Base-by-base conservation (phyloP, 53 echinoderm and acorn worm genomes). In the Patiria pectinifera region DNA sequence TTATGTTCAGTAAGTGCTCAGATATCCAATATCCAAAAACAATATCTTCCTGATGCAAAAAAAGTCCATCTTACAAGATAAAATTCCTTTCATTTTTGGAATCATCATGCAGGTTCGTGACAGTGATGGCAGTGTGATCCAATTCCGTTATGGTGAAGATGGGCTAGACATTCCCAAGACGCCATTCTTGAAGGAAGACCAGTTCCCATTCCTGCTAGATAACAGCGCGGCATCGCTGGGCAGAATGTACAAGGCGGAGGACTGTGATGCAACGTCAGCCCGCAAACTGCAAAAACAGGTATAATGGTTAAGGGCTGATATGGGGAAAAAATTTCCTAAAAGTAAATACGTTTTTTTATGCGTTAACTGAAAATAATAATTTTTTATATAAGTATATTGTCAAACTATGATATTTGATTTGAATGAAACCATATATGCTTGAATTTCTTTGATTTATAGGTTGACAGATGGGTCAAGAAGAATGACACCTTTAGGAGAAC, bases 101-200 rank as follows among this genome's bases (percentile, higher is more conserved):
- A 11, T 47, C 10, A 11, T 80, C 11, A 35, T 71, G 7, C 48
- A 97, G 97, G 96, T 97, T 0, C 83, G 97, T 13, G 98, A 98
- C 95, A 98, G 98, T 59, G 98, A 98, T 80, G 91, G 96, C 69
- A 95, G 96, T 82, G 82, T 97, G 25, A 86, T 99, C 15, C 99
- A 99, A 94, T 99, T 99, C 93, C 94, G 86, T 3, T 99, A 99
- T 26, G 99, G 99, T 35, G 99, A 95, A 43, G 99, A 99, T 75
- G 94, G 96, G 3, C 85, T 99, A 89, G 99, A 99, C 46, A 99
- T 99, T 23, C 94, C 92, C 4, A 96, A 95, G 93, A 99, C 99
- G 2, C 99, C 97, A 16, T 99, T 96, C 96, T 86, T 99, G 0
- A 94, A 94, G 69, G 86, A 92, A 21, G 78, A 93, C 2, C 96